Base-by-base conservation (phyloP, 2,113 vertebrate species). In the Mobula hypostoma region DNA sequence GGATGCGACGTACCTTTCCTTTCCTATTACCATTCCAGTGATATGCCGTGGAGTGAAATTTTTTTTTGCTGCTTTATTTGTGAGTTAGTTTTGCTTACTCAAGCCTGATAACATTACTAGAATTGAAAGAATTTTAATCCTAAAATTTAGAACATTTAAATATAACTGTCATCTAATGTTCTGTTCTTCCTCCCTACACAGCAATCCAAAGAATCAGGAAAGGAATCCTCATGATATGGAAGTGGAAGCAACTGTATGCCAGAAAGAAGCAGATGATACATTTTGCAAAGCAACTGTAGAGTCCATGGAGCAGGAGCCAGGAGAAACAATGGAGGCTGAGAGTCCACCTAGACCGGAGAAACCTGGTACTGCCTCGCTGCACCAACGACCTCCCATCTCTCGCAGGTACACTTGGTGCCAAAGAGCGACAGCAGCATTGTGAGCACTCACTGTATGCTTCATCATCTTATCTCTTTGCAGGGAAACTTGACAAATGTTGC, bases 381-480 rank as follows among this genome's bases (percentile, higher is more conserved):
- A 94, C 0, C 94, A 91, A 83, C 97, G 97, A 83, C 94, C 96
- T 7, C 95, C 95, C 77, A 97, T 96, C 95, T 97, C 97, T 72
- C 96, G 97, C 96, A 98, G 97, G 98, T 98, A 94, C 96, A 94
- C 19, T 95, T 98, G 97, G 95, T 91, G 32, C 58, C 24, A 32
- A 91, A 17, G 15, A n/a, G 19, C 68, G 15, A 1, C 2, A 5
- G n/a, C 40, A 14, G 29, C 3, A 48, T 93, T 93, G 17, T 74
- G 36, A 74, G 40, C 11, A 76, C 29, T 5, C 72, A 21, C 68
- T 68, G 58, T 68, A 68, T 2, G 27, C 48, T 61, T 6, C 83
- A 27, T 56, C 27, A 27, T 36, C 5, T 48, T 48, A 56, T 14
- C 88, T 68, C 68, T 48, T 66, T 93, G 5, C 66, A 68, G 5